Percentiles rank a stretch among this genome's conserved stretches.
Evolutionary conservation across 2,113 vertebrate genomes (phyloP).

Genomic region (Elanoides forficatus): DNA sequence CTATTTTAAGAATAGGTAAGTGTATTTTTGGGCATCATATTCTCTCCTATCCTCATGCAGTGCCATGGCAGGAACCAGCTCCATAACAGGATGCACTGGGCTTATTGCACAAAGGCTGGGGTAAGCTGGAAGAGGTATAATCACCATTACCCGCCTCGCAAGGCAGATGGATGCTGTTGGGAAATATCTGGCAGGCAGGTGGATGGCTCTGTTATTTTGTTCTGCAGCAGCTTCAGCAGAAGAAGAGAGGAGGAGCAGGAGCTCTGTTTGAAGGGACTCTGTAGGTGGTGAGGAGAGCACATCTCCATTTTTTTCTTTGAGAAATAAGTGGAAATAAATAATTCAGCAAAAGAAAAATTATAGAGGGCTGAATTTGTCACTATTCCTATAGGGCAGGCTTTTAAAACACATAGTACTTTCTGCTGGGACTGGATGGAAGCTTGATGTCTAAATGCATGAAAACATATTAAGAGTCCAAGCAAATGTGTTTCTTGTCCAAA

Average conservation of each 20-base stretch:
- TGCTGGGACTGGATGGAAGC: background rate
- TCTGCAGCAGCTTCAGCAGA: background rate
- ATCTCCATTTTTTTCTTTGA: background rate
- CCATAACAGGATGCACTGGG: background rate
- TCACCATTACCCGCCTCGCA: rapidly evolving
- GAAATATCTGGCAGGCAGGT: rapidly evolving
- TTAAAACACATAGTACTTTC: background rate
- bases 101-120: background rate
- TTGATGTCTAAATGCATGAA: background rate
- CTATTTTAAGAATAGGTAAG: background rate
- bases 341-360: background rate
- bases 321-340: background rate
- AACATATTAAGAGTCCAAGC: background rate
- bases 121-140: background rate
- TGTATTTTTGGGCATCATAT: background rate
- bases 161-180: too few species aligned
- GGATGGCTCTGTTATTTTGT: background rate
- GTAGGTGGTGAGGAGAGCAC: background rate
- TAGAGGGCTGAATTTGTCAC: background rate
- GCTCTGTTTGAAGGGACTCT: background rate
- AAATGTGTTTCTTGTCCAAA: background rate
- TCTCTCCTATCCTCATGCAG: rapidly evolving
- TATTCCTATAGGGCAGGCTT: background rate
- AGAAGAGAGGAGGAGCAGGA: background rate
- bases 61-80: background rate